Conservation (phyloP, 2,113 vertebrate species). For the Maccullochella peelii region DNA sequence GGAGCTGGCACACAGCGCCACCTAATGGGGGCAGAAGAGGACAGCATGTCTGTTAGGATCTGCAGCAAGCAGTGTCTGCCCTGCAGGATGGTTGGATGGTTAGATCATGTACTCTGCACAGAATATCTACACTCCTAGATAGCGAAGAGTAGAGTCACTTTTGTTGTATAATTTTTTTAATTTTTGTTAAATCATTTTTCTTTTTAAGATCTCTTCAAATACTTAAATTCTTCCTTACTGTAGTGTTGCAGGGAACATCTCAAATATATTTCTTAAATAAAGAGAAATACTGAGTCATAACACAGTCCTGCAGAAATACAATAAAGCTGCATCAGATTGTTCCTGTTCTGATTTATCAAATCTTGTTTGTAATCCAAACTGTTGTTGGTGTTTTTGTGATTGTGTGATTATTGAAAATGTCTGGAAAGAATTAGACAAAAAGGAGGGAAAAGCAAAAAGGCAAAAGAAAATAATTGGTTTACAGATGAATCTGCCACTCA, state of each 20-base stretch:
- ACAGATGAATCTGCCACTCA: neutral
- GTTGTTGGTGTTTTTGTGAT: neutral
- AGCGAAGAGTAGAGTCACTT: too few species aligned
- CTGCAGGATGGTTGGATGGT: neutral
- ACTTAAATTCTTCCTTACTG: neutral
- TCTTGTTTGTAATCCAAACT: neutral
- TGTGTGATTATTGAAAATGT: neutral
- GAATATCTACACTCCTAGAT: too few species aligned
- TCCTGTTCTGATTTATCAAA: neutral
- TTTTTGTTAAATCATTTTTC: neutral
- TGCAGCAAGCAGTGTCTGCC: neutral
- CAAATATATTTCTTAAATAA: neutral
- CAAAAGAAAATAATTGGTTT: neutral
- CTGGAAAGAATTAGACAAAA: neutral
- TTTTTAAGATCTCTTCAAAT: neutral
- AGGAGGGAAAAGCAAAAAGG: neutral
- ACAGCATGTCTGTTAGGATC: conserved; percentile 3
- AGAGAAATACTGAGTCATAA: neutral
- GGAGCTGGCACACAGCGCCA: conserved; percentile 77
- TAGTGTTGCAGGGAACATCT: neutral
- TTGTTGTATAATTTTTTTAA: too few species aligned
- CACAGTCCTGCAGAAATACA: neutral
- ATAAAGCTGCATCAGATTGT: neutral
- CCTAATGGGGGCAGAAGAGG: conserved; percentile 68
- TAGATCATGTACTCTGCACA: neutral